Conservation (phyloP, 2,888 invertebrate genomes). For the Callinectes sapidus region DNA sequence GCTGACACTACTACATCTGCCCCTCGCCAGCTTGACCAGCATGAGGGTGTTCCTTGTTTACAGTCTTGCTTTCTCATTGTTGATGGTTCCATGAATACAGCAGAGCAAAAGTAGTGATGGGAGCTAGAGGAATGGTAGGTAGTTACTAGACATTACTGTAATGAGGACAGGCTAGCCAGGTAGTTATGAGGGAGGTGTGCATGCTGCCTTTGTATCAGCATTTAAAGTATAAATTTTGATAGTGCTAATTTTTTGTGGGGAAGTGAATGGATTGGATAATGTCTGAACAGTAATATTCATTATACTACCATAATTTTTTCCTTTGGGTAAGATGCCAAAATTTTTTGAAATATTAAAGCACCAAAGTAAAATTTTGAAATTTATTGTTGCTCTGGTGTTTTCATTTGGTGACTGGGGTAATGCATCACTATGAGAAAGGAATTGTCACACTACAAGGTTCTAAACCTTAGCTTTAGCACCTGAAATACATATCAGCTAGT, state of each 20-base stretch:
- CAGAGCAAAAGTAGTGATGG: constrained; percentile 38
- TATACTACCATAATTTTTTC: background rate
- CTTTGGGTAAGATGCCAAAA: background rate
- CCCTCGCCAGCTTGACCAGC: background rate
- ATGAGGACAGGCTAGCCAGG: background rate
- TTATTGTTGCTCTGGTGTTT: constrained; percentile 45
- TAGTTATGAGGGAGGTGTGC: constrained; percentile 10
- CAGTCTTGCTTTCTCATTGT: constrained; percentile 32
- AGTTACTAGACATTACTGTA: background rate
- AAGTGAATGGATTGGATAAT: background rate
- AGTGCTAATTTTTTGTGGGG: background rate
- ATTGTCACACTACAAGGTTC: constrained; percentile 43
- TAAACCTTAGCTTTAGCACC: constrained; percentile 47
- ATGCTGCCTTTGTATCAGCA: background rate
- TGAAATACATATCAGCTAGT: constrained; percentile 52
- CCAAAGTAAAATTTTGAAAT: background rate
- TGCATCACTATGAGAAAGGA: constrained; percentile 36
- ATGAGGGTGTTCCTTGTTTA: constrained; percentile 10
- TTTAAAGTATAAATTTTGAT: constrained; percentile 21
- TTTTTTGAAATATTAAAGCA: background rate
- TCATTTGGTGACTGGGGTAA: constrained; percentile 14
- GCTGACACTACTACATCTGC: background rate
- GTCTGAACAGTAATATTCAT: background rate
- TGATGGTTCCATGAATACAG: constrained; percentile 32
- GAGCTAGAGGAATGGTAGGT: background rate